These are phyloP conservation scores for Brachirus orientalis DNA, from an alignment of 2,113 vertebrate genomes.

Conservation along the genomic window DNA sequence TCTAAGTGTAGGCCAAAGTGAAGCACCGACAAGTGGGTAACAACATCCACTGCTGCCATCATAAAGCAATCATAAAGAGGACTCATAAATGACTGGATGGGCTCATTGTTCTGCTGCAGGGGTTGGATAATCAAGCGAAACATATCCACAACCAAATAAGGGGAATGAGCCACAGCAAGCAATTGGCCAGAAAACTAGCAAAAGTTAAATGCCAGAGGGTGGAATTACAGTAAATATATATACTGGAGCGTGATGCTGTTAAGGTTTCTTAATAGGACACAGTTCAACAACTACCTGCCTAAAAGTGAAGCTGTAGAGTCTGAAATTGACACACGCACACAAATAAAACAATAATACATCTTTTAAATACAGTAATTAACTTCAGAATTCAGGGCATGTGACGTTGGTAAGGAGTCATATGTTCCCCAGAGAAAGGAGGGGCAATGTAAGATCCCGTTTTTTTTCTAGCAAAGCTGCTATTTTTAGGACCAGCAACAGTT, in stretches of 20 bases:
- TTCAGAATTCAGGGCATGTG: too few species aligned
- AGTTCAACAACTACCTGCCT: constrained; percentile 25
- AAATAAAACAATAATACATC: too few species aligned
- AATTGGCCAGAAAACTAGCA: constrained; percentile 70
- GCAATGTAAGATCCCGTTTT: too few species aligned
- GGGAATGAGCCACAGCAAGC: constrained; percentile 59
- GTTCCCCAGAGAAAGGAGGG: too few species aligned
- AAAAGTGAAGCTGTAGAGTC: neutral
- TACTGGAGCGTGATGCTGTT: constrained; percentile 19
- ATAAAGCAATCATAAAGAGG: constrained; percentile 57
- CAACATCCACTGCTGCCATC: constrained; percentile 39
- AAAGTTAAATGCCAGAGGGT: constrained; percentile 55
- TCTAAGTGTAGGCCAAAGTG: constrained; percentile 46
- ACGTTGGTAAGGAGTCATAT: too few species aligned
- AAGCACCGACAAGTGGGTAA: constrained; percentile 23
- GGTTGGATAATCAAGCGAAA: constrained; percentile 62
- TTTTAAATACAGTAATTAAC: too few species aligned
- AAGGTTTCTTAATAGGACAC: constrained; percentile 23
- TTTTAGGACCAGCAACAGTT: too few species aligned
- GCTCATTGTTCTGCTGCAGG: constrained; percentile 54
- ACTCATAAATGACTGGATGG: constrained; percentile 37
- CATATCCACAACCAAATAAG: constrained; percentile 68
- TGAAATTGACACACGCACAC: neutral
- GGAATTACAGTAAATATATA: constrained; percentile 55
- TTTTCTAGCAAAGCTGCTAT: too few species aligned